These are phyloP conservation scores for Nemapogon koenigi DNA, from an alignment of 2,888 invertebrate species.

Conservation along the genomic window DNA sequence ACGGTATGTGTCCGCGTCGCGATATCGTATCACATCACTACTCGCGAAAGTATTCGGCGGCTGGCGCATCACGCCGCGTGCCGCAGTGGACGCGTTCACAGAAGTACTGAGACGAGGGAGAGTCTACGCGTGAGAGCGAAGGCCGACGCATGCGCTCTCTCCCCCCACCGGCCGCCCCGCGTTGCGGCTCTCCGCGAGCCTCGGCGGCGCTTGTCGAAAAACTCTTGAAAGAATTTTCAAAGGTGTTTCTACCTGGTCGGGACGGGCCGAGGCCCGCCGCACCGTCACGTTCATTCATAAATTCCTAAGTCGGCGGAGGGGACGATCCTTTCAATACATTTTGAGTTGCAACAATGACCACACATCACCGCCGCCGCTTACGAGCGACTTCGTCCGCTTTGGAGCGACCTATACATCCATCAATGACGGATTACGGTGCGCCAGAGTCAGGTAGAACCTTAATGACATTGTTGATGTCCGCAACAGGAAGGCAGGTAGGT, in stretches of 20 bases:
- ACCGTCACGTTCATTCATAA: slow-evolving; percentile 63
- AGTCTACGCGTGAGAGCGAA: slow-evolving; percentile 43
- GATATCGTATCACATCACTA: slow-evolving; percentile 61
- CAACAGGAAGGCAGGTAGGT: slow-evolving; percentile 36
- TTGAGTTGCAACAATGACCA: slow-evolving; percentile 26
- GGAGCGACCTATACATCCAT: slow-evolving; percentile 22
- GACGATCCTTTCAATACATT: slow-evolving; percentile 32
- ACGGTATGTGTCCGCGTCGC: neutral
- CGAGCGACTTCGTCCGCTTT: slow-evolving; percentile 19
- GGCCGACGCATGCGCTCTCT: slow-evolving; percentile 53
- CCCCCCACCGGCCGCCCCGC: slow-evolving; percentile 54
- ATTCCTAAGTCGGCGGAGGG: slow-evolving; percentile 44
- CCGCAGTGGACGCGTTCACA: slow-evolving; percentile 45
- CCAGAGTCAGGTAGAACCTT: slow-evolving; percentile 44
- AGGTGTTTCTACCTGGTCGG: slow-evolving; percentile 59
- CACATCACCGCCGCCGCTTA: slow-evolving; percentile 27
- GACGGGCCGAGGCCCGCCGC: slow-evolving; percentile 39
- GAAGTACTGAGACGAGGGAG: slow-evolving; percentile 46
- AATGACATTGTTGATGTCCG: slow-evolving; percentile 38
- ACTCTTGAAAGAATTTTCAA: slow-evolving; percentile 57
- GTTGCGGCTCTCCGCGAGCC: slow-evolving; percentile 53
- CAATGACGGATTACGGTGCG: slow-evolving; percentile 18
- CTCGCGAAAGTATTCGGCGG: slow-evolving; percentile 55
- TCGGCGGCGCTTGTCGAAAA: slow-evolving; percentile 37
- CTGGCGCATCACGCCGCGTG: slow-evolving; percentile 70